These are phyloP conservation scores for Zosterops japonicus DNA, from an alignment of 2,113 vertebrate genomes.

Conservation along the genomic window DNA sequence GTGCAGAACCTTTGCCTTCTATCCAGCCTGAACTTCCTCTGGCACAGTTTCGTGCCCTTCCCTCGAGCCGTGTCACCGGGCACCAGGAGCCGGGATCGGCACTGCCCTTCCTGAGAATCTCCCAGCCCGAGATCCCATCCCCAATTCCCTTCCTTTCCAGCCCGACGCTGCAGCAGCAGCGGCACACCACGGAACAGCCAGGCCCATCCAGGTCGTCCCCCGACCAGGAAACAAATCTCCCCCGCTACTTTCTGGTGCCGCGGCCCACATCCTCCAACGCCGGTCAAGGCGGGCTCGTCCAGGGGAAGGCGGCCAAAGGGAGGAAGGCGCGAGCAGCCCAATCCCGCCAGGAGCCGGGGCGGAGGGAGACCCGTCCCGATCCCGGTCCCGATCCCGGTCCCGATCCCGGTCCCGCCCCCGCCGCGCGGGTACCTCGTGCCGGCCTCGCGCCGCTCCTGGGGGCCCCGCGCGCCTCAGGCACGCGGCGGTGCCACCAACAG, in stretches of 20 bases:
- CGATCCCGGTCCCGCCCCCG: not conserved
- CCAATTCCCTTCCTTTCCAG: not conserved
- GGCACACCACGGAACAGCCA: not conserved
- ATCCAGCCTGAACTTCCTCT: not conserved
- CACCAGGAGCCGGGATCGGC: not conserved
- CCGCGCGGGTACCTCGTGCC: not conserved
- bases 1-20: no score
- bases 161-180: not conserved
- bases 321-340: not conserved
- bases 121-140: not conserved
- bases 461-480: not conserved
- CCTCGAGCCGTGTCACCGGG: not conserved
- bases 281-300: fast-evolving
- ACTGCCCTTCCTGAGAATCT: not conserved
- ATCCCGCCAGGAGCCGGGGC: not conserved
- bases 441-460: not conserved
- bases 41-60: not conserved
- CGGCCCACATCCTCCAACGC: not conserved
- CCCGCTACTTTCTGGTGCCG: not conserved
- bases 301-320: no score
- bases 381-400: no score
- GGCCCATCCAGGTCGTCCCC: not conserved
- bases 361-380: not conserved
- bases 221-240: not conserved
- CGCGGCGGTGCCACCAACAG: not conserved